Evolutionary conservation across 2,113 vertebrate species (phyloP).

Genomic region (Lampris incognitus): DNA sequence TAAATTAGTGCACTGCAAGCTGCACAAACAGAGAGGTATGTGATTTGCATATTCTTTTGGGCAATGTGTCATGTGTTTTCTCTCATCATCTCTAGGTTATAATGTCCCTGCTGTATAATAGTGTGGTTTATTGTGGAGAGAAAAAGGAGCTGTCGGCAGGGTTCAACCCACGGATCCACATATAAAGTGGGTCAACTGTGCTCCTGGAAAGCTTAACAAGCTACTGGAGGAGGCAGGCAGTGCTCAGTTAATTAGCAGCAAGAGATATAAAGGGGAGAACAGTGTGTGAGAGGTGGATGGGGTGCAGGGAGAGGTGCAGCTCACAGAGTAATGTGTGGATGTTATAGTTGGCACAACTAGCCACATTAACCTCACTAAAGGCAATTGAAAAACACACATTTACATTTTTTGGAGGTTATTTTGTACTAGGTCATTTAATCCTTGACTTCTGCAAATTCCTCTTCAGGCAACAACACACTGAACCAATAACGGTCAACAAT

Average conservation of each 20-base stretch:
- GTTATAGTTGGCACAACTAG: constrained; percentile 38
- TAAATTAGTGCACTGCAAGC: too few species aligned
- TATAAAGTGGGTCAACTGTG: constrained; percentile 82
- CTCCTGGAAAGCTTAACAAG: constrained; percentile 79
- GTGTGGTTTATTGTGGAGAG: constrained; percentile 44
- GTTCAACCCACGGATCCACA: constrained; percentile 65
- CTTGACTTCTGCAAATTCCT: too few species aligned
- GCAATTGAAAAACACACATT: constrained; percentile 20
- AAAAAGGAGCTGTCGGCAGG: constrained; percentile 62
- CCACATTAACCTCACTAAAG: constrained; percentile 16
- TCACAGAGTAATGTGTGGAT: constrained; percentile 57
- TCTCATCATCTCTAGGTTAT: constrained; percentile 26
- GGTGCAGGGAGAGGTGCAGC: constrained; percentile 42
- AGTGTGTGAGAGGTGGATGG: constrained; percentile 47
- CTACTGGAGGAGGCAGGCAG: constrained; percentile 75
- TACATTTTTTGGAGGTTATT: not conserved
- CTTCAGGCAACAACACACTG: too few species aligned
- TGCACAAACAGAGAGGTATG: too few species aligned
- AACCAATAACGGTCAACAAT: too few species aligned
- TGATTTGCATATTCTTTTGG: not conserved
- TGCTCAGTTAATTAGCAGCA: constrained; percentile 77
- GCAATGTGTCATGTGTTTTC: not conserved
- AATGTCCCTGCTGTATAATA: constrained; percentile 20
- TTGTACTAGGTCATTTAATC: not conserved
- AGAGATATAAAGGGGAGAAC: constrained; percentile 43